These are phyloP conservation scores for Thunnus albacares DNA, from an alignment of 2,797 vertebrate genomes.

Conservation along the genomic window DNA sequence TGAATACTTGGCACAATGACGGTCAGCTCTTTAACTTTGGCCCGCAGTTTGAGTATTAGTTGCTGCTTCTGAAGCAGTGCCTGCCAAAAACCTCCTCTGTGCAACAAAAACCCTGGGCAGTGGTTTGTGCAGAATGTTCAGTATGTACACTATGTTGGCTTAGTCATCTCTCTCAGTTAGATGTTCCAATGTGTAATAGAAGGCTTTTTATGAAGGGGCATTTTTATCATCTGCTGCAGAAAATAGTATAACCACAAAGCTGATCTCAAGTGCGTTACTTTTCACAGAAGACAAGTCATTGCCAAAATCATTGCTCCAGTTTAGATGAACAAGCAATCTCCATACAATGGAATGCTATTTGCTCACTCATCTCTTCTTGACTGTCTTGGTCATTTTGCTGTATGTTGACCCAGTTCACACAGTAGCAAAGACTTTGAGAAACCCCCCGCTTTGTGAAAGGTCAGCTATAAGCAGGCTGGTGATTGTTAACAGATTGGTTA, in stretches of 20 bases:
- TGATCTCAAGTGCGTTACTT: background rate
- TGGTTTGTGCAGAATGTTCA: slow-evolving; percentile 26
- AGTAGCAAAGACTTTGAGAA: background rate
- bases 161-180: slow-evolving; percentile 4
- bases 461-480: slow-evolving; percentile 22
- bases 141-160: slow-evolving; percentile 8
- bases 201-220: background rate
- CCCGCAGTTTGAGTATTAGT: slow-evolving; percentile 11
- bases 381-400: background rate
- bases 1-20: slow-evolving; percentile 9
- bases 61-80: background rate
- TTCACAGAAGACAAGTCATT: background rate
- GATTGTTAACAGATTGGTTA: slow-evolving; percentile 3
- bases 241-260: background rate
- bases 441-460: background rate
- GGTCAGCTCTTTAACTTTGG: slow-evolving; percentile 27
- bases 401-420: slow-evolving; percentile 49
- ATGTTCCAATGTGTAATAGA: background rate
- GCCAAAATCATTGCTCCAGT: slow-evolving; percentile 3
- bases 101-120: background rate
- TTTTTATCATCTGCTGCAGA: slow-evolving; percentile 11
- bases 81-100: background rate
- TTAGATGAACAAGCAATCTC: too few species aligned
- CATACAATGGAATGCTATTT: background rate
- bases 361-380: slow-evolving; percentile 9